Conservation (phyloP, 92 coral and sea anemone species). For the Siderastrea radians region DNA sequence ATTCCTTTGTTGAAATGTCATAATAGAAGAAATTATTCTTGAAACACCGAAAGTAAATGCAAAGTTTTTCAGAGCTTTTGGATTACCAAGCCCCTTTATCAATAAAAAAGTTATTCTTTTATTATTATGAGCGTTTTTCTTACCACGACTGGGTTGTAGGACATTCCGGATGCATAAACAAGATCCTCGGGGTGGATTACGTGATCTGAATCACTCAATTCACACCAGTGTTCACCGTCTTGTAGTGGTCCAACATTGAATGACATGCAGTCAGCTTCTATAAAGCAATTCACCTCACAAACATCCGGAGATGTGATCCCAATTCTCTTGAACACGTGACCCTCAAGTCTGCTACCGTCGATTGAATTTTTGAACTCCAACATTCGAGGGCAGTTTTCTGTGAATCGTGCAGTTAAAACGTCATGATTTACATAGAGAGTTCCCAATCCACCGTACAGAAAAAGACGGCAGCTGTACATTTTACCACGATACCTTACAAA, state of each 20-base stretch:
- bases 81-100: no score
- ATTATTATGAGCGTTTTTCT: not conserved
- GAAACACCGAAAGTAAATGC: no score
- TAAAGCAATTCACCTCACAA: constrained; percentile 19
- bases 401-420: not conserved
- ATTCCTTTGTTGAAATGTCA: no score
- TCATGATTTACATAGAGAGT: no score
- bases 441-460: no score
- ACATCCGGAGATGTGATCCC: not conserved
- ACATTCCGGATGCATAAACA: not conserved
- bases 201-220: constrained; percentile 45
- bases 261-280: constrained; percentile 24
- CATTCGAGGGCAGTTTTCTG: not conserved
- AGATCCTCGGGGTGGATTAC: not conserved
- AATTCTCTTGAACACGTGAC: not conserved
- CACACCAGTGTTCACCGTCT: constrained; percentile 23
- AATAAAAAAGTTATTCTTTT: no score
- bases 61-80: no score
- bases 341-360: not conserved
- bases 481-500: no score
- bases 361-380: not conserved
- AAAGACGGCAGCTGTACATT: no score
- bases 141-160: constrained; percentile 14
- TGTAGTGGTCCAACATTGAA: constrained; percentile 21
- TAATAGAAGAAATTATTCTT: no score